phyloP scores from a whole-genome alignment of 2,888 invertebrate species.

The Chymomyza caudatula region DNA sequence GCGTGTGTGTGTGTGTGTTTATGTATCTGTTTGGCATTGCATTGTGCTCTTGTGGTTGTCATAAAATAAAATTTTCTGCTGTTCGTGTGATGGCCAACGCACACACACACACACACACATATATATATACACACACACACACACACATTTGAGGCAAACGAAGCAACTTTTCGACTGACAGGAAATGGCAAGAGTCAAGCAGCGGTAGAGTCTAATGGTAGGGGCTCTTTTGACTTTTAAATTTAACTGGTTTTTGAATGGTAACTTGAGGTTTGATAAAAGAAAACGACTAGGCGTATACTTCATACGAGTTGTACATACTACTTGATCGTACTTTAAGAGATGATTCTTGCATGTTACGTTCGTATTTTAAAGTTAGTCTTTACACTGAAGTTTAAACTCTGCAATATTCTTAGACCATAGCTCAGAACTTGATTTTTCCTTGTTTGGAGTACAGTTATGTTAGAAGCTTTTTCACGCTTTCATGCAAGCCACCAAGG shows the following conservation, averaged over 20 bases:
- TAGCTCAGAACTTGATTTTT: no score
- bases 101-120: not conserved
- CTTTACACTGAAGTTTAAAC: no score
- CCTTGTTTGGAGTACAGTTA: no score
- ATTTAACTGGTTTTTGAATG: not conserved
- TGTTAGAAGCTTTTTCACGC: no score
- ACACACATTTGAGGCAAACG: not conserved
- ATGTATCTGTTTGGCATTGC: not conserved
- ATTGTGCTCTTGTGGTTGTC: not conserved
- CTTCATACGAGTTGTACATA: not conserved
- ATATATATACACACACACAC: not conserved
- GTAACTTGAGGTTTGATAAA: not conserved
- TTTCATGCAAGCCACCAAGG: no score
- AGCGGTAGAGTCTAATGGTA: not conserved
- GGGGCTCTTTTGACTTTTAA: not conserved
- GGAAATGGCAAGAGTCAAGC: not conserved
- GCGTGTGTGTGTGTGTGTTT: not conserved
- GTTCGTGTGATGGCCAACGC: not conserved
- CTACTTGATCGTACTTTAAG: not conserved
- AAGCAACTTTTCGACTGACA: not conserved
- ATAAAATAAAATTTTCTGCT: not conserved
- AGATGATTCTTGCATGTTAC: not conserved
- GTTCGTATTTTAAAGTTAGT: not conserved
- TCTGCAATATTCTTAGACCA: no score
- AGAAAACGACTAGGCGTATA: not conserved